Evolutionary conservation across 2,888 invertebrate species (phyloP).

Genomic region (Drosophila longiperda): DNA sequence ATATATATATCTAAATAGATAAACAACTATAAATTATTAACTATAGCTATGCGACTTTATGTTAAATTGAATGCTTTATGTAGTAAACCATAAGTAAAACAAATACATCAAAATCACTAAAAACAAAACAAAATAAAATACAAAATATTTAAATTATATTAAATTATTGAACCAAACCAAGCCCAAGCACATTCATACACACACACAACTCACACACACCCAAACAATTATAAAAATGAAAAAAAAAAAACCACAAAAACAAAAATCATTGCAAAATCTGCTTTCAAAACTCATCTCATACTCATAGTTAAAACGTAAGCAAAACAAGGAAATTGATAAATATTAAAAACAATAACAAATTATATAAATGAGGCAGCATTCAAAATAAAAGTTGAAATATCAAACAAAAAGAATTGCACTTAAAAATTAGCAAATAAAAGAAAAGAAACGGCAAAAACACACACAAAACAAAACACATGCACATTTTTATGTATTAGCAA

Average conservation of each 20-base stretch:
- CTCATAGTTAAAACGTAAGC: constrained; percentile 75
- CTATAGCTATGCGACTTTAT: constrained; percentile 55
- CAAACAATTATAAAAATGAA: constrained; percentile 33
- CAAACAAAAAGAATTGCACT: constrained; percentile 28
- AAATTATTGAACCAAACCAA: constrained; percentile 74
- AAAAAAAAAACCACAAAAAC: constrained; percentile 31
- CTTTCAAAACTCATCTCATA: constrained; percentile 78
- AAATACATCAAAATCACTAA: constrained; percentile 26
- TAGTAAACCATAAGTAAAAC: constrained; percentile 61
- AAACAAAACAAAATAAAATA: constrained; percentile 39
- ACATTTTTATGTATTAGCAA: constrained; percentile 56
- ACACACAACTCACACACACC: constrained; percentile 10
- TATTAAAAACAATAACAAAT: constrained; percentile 19
- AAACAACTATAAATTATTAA: constrained; percentile 42
- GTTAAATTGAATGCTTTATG: constrained; percentile 73
- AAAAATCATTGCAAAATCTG: constrained; percentile 74
- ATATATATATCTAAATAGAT: constrained; percentile 15
- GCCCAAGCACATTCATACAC: constrained; percentile 63
- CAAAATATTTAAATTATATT: constrained; percentile 64
- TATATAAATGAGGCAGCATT: constrained; percentile 60
- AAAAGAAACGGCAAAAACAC: background rate
- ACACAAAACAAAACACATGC: constrained; percentile 28
- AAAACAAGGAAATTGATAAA: constrained; percentile 26
- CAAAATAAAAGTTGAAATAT: constrained; percentile 22
- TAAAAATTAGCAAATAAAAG: constrained; percentile 24